phyloP scores from a whole-genome alignment of 2,888 invertebrate species.

The Phania funesta region DNA sequence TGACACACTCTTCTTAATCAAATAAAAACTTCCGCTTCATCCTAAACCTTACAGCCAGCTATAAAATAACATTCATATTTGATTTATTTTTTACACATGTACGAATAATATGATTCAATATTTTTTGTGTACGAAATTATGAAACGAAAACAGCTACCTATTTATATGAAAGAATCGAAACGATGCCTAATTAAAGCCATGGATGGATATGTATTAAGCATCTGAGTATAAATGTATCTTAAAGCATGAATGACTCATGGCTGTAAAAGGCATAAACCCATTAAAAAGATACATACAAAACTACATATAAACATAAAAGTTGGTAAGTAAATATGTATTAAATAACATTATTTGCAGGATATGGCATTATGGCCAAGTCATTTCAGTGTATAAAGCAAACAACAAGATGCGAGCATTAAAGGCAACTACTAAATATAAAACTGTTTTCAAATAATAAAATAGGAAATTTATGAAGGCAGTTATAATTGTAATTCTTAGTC shows the following conservation, averaged over 20 bases:
- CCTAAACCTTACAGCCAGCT: neutral
- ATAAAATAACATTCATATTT: slow-evolving; percentile 2
- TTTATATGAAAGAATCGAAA: slow-evolving; percentile 39
- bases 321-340: slow-evolving; percentile 8
- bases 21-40: slow-evolving; percentile 44
- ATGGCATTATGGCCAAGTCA: slow-evolving; percentile 25
- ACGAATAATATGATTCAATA: slow-evolving; percentile 27
- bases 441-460: neutral
- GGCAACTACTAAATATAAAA: slow-evolving; percentile 2
- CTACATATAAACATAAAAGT: neutral
- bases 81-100: slow-evolving; percentile 2
- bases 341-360: slow-evolving; percentile 47
- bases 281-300: neutral
- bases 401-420: neutral
- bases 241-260: slow-evolving; percentile 29
- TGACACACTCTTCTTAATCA: slow-evolving; percentile 29
- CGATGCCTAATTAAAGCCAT: slow-evolving; percentile 30
- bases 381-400: neutral
- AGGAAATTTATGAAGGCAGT: neutral
- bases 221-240: slow-evolving; percentile 23
- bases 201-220: slow-evolving; percentile 17
- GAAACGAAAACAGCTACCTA: slow-evolving; percentile 16
- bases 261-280: neutral
- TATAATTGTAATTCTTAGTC: neutral
- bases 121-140: slow-evolving; percentile 13